Evolutionary conservation across 2,797 vertebrate species (phyloP).

Genomic region (Catharus ustulatus): DNA sequence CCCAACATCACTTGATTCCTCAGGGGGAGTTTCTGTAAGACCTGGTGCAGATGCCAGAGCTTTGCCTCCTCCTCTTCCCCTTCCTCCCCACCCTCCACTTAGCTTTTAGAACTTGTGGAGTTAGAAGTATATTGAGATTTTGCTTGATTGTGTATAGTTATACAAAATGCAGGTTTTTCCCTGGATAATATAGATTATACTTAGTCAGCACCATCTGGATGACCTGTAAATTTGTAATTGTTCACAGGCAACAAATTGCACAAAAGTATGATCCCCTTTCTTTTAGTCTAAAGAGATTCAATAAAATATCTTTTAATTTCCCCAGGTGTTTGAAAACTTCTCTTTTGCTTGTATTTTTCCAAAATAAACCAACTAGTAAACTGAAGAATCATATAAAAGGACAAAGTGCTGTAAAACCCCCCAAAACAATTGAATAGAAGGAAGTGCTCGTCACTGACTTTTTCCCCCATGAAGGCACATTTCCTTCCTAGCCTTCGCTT

Average conservation of each 20-base stretch:
- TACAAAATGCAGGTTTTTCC: neutral
- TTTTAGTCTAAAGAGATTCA: conserved; percentile 13
- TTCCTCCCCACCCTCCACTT: neutral
- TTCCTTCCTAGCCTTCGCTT: conserved; percentile 85
- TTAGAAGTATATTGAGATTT: conserved; percentile 13
- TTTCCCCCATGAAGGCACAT: conserved; percentile 85
- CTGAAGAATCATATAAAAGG: conserved; percentile 75
- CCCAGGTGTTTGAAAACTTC: conserved; percentile 7
- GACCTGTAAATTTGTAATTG: conserved; percentile 44
- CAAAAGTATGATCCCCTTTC: conserved; percentile 18
- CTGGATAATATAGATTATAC: neutral
- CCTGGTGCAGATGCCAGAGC: neutral
- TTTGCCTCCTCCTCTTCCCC: neutral
- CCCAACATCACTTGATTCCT: neutral
- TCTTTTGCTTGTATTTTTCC: conserved; percentile 57
- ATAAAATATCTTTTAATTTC: neutral
- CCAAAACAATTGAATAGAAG: conserved; percentile 91
- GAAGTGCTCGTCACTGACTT: conserved; percentile 88
- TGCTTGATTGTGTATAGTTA: conserved; percentile 12
- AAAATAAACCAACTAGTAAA: conserved; percentile 72
- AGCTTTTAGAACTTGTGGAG: conserved; percentile 10
- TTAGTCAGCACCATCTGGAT: conserved; percentile 22
- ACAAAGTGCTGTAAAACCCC: conserved; percentile 80
- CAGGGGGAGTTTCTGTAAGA: neutral
- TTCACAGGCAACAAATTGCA: conserved; percentile 29